phyloP scores from a whole-genome alignment of 2,113 vertebrate species.

The Alexandromys fortis region DNA sequence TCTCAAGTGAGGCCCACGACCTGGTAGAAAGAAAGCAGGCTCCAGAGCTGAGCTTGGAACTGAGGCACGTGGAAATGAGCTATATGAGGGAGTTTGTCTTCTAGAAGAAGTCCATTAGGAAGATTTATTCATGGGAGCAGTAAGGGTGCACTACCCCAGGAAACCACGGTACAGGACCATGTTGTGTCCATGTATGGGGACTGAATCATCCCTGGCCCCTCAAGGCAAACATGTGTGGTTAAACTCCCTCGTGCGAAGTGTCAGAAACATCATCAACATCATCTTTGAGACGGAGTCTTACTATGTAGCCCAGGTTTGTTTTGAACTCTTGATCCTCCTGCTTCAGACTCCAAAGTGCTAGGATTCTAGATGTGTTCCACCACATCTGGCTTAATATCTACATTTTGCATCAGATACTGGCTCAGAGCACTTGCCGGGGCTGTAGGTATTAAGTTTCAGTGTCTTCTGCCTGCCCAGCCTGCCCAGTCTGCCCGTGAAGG shows the following conservation, averaged over 20 bases:
- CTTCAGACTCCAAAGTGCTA: neutral
- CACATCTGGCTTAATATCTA: neutral
- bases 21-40: neutral
- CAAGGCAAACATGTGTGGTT: no score
- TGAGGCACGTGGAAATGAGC: neutral
- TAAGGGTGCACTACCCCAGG: neutral
- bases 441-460: rapidly evolving
- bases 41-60: neutral
- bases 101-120: neutral
- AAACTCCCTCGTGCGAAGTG: rapidly evolving
- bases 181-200: rapidly evolving
- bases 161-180: rapidly evolving
- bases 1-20: neutral
- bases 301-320: neutral
- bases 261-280: neutral
- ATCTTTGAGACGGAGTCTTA: neutral
- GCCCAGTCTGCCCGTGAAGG: neutral
- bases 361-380: neutral
- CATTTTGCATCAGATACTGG: neutral
- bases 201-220: neutral
- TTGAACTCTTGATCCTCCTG: neutral
- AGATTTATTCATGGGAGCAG: neutral
- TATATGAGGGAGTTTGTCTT: neutral
- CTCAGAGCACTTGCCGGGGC: neutral
- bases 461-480: neutral